Base-by-base conservation (phyloP, 2,888 invertebrate species). In the Erebia aethiops region DNA sequence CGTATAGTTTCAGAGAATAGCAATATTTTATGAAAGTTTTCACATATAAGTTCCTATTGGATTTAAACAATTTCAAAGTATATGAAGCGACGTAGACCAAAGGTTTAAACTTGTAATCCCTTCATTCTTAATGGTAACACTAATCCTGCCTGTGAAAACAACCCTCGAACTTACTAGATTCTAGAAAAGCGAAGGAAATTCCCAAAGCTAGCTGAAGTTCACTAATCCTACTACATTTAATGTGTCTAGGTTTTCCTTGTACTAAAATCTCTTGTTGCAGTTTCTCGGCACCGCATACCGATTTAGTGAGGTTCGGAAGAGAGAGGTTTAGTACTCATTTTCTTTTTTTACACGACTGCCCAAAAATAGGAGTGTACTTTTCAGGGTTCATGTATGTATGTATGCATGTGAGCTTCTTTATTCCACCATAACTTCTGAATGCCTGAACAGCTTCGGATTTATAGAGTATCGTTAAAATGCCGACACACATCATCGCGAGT, bases 61-160 rank as follows among this genome's bases (percentile, higher is more conserved):
- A 14, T 21, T 49, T 13, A 54, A 54, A 64, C 16, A 41, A 16
- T 54, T 35, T 7, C 41, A 11, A 41, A 2, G 16, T 35, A 51
- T 16, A 41, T 54, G 54, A 18, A 52, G 13, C 56, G 18, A 66
- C 43, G 52, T 57, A 57, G 57, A 43, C 21, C 35, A 10, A 35
- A 56, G 41, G 66, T 66, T 66, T 66, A 66, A 57, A 57, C 66
- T 66, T 57, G 35, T 64, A 69, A 64, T 14, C 35, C 49, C 16
- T 41, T 69, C 52, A 62, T 66, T 71, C 60, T 54, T 63, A 71
- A 54, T 64, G 67, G 46, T 46, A 65, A 57, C 64, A 72, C 51
- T 74, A 74, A 74, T 74, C 72, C 61, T 41, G 43, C 52, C 69
- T 64, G 62, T 66, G 69, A 71, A 71, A 74, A 70, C 70, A 72